These are phyloP conservation scores for Poeciliopsis prolifica DNA, from an alignment of 2,113 vertebrate species.

Conservation along the genomic window DNA sequence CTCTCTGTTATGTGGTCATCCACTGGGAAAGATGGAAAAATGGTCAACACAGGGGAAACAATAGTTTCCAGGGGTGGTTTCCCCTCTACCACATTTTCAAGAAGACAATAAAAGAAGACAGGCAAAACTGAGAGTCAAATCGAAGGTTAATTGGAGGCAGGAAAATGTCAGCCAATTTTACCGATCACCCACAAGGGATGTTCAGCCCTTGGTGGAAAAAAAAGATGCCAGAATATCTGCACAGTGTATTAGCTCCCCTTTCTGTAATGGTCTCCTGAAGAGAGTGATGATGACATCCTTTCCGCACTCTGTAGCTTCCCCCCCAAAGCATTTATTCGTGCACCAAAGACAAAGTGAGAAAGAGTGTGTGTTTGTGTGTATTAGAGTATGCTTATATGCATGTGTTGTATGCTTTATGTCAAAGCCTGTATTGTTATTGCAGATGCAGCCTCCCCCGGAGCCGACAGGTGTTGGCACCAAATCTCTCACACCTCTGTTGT, in stretches of 20 bases:
- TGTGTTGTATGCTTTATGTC: slow-evolving; percentile 61
- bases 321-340: slow-evolving; percentile 60
- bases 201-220: slow-evolving; percentile 63
- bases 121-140: slow-evolving; percentile 79
- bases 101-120: slow-evolving; percentile 78
- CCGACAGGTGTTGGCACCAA: slow-evolving; percentile 74
- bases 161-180: slow-evolving; percentile 81
- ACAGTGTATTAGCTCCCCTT: slow-evolving; percentile 63
- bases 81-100: slow-evolving; percentile 46
- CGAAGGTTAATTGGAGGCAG: slow-evolving; percentile 82
- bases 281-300: slow-evolving; percentile 78
- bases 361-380: slow-evolving; percentile 20
- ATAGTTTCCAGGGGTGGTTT: slow-evolving; percentile 45
- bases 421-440: slow-evolving; percentile 52
- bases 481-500: slow-evolving; percentile 64
- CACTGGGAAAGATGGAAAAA: slow-evolving; percentile 57
- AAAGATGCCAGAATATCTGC: slow-evolving; percentile 65
- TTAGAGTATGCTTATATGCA: slow-evolving; percentile 11
- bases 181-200: slow-evolving; percentile 77
- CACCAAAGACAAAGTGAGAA: slow-evolving; percentile 37
- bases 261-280: slow-evolving; percentile 76
- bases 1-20: slow-evolving; percentile 50
- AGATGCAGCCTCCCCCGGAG: slow-evolving; percentile 52
- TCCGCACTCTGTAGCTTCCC: slow-evolving; percentile 45
- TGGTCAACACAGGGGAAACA: slow-evolving; percentile 64